Evolutionary conservation across 2,113 vertebrate species (phyloP).

Genomic region (Pionites leucogaster): DNA sequence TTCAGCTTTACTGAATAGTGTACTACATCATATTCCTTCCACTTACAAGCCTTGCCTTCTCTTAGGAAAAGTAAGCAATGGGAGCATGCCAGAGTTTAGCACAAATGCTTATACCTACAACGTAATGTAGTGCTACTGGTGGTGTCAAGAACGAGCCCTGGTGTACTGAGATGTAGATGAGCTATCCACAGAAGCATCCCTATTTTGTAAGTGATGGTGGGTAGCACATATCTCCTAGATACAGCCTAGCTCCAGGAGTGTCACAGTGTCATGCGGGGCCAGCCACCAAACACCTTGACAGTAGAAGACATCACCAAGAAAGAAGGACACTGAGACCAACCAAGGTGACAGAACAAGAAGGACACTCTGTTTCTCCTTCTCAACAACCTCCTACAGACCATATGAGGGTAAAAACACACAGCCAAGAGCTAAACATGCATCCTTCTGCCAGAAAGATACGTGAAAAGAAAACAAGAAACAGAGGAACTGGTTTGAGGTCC

Average conservation of each 20-base stretch:
- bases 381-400: background rate
- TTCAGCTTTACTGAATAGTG: background rate
- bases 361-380: background rate
- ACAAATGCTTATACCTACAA: background rate
- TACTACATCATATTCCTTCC: background rate
- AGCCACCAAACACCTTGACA: background rate
- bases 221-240: background rate
- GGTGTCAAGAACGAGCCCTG: background rate
- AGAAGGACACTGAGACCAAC: background rate
- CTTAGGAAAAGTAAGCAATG: background rate
- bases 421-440: background rate
- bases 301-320: background rate
- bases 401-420: background rate
- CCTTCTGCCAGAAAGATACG: background rate
- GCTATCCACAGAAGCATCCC: background rate
- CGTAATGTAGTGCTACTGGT: accelerated
- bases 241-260: background rate
- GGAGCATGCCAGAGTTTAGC: background rate
- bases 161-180: background rate
- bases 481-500: background rate
- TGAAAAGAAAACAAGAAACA: background rate
- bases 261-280: background rate
- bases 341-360: background rate
- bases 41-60: background rate
- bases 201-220: background rate